Percentiles rank a stretch among this genome's conserved stretches.
phyloP scores from a whole-genome alignment of 2,113 vertebrate species.

The Mustela nigripes region DNA sequence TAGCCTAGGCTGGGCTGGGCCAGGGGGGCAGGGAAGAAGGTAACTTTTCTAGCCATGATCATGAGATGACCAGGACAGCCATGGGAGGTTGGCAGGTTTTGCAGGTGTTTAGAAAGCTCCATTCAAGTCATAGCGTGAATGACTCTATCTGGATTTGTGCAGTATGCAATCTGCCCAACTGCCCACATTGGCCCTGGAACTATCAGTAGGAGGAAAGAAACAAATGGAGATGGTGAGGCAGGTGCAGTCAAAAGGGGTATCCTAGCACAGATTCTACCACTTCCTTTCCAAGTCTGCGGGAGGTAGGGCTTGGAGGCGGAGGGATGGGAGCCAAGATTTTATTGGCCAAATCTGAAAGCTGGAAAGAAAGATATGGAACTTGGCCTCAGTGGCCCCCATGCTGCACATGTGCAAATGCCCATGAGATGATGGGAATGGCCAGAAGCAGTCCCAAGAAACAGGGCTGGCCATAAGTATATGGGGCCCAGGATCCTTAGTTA shows the following conservation, averaged over 20 bases:
- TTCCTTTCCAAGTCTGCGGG: background rate
- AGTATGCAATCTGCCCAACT: background rate
- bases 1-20: background rate
- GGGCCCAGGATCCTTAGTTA: background rate
- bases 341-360: background rate
- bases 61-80: background rate
- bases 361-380: background rate
- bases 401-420: background rate
- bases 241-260: background rate
- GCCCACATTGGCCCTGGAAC: background rate
- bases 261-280: background rate
- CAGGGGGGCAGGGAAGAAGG: background rate
- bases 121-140: background rate
- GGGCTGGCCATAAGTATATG: background rate
- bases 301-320: background rate
- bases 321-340: background rate
- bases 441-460: background rate
- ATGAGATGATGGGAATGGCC: background rate
- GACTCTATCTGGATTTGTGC: background rate
- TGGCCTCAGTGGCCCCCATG: background rate
- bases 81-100: background rate
- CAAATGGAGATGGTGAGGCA: background rate
- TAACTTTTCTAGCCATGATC: background rate
- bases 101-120: background rate
- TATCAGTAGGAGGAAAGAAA: background rate